A percentile compares a stretch with the other conserved stretches of the same genome.
phyloP scores from a whole-genome alignment of 2,113 vertebrate species.

The Carollia perspicillata region DNA sequence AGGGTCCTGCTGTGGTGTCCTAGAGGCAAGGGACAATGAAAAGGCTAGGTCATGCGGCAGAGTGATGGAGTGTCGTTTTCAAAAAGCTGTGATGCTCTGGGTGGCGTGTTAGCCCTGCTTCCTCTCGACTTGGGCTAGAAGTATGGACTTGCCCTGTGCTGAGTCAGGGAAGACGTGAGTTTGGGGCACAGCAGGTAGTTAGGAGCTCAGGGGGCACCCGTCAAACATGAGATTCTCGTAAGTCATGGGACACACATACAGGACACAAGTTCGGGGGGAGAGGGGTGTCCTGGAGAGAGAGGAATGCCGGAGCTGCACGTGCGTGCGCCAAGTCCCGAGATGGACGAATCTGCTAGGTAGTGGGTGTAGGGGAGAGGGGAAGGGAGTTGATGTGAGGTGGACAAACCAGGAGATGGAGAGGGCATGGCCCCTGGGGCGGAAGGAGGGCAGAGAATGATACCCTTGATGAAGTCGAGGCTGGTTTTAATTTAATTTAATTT shows the following conservation, averaged over 20 bases:
- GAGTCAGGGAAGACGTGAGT: background rate
- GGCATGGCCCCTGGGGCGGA: rapidly evolving
- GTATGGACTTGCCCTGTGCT: rapidly evolving
- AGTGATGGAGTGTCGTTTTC: rapidly evolving
- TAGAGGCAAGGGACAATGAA: rapidly evolving
- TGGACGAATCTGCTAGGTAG: no score
- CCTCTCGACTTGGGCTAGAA: background rate
- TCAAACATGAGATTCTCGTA: background rate
- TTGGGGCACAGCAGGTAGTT: rapidly evolving
- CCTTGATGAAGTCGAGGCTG: background rate
- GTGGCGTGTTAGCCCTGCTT: no score
- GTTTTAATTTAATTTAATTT: no score
- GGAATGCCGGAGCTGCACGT: rapidly evolving
- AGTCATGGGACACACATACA: rapidly evolving
- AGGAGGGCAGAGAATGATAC: background rate
- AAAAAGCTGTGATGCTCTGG: background rate
- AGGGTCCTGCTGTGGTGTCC: no score
- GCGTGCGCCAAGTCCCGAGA: rapidly evolving
- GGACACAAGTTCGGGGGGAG: no score
- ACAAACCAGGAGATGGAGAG: background rate
- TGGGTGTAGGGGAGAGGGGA: no score
- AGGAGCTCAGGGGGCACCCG: background rate
- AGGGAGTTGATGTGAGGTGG: rapidly evolving
- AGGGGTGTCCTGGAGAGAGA: background rate
- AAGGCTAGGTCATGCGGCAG: rapidly evolving